Evolutionary conservation across 1,140 invertebrate genomes (phyloP), one percentile per base, ranked within the genome.

Genomic region (Drosophila santomea): DNA sequence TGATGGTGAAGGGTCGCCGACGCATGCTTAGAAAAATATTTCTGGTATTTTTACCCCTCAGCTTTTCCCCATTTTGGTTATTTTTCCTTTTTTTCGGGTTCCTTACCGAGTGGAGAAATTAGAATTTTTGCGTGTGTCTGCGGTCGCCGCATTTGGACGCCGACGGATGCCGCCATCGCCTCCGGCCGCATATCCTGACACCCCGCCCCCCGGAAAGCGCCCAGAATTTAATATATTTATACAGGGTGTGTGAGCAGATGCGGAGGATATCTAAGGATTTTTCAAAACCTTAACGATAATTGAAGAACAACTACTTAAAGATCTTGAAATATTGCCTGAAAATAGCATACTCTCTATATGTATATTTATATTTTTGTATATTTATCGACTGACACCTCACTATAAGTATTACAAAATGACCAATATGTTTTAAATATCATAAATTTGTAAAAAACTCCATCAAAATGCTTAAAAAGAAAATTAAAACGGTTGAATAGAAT

Each of bases 11-110:
- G 74, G 74, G 73, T 61, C 51, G 66, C 58, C 56, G 67, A 79
- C 73, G 79, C 80, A 74, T 74, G 84, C 77, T 90, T 89, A 84
- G 84, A 89, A 89, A 89, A 89, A 89, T 89, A 89, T 89, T 89
- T 88, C 84, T 89, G 84, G 77, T 74, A 88, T 84, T 89, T 89
- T 80, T 61, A 17, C 56, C 61, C 15, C 55, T 57, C 41, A 48
- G 63, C 38, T 47, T 17, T 14, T 35, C 60, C 61, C 32, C 50
- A 36, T 44, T 62, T 68, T 36, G 1, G 45, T 44, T 68, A 20
- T 36, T 35, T 43, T 10, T 44, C 39, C 39, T 25, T 12, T 68
- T 71, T 71, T 58, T 52, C 17, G 68, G 72, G 71, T 76, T 79
- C 63, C 63, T 57, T 50, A 51, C 58, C 74, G 83, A 88, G 69